Base-by-base conservation (phyloP, 2,113 vertebrate genomes). In the Desmodus rotundus region DNA sequence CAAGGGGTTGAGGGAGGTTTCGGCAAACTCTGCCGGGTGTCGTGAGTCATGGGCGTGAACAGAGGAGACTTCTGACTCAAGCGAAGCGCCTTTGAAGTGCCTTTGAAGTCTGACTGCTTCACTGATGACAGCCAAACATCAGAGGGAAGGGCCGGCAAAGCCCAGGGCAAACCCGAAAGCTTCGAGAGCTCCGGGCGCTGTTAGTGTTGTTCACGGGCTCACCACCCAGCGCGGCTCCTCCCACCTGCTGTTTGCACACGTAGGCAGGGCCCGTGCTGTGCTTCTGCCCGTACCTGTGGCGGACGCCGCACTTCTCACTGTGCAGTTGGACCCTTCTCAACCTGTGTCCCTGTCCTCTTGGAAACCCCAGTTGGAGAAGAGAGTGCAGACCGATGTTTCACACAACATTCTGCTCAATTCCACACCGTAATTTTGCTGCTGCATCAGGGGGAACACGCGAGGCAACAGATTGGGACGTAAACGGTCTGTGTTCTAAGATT, bases 11-110 rank as follows among this genome's bases (percentile, higher is more conserved):
- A 61, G 70, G 50, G 16, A 56, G 14, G 31, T 47, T 24, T 22
- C 36, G 2, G 0, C 24, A 10, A 5, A 31, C 36, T 56, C 43
- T 43, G 43, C 5, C 0, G 0, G 41, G 65, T 47, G 74, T 10
- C 1, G 0, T 43, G 80, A 89, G 73, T 89, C 73, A 82, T 8
- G 68, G 31, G 2, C 10, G 13, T 13, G 50, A 70, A 50, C 6
- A 24, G 56, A 16, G 20, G n/a, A 7, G 38, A 38, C 56, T 65
- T 56, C 38, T 73, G 73, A 63, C 41, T 77, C 80, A 15, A 9
- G 8, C 28, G 22, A 9, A 0, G 63, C 1, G 0, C 4, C 20
- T 38, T 11, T n/a, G 17, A 17, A n/a, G 65, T 14, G 54, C 13
- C 4, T 84, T 84, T 78, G 91, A 72, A 73, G 83, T 86, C 24